These are phyloP conservation scores for Xanthorhoe designata DNA, from an alignment of 2,888 invertebrate genomes.

Conservation along the genomic window DNA sequence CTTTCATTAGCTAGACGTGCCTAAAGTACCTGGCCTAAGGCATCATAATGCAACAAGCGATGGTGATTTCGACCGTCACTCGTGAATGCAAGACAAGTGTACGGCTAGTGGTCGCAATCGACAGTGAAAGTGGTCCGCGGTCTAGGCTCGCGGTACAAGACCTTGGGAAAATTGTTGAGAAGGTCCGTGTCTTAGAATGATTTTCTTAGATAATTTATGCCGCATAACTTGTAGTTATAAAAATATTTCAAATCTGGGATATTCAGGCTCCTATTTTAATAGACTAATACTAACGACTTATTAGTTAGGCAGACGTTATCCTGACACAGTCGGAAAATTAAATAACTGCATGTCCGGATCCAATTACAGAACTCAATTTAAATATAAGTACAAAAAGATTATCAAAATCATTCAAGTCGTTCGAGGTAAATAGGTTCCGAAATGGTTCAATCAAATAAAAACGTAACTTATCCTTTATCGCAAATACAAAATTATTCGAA, in stretches of 20 bases:
- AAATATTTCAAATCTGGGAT: not conserved
- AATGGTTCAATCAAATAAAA: too few species aligned
- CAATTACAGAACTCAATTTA: too few species aligned
- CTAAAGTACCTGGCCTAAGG: conserved; percentile 25
- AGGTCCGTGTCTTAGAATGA: conserved; percentile 27
- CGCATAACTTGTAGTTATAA: not conserved
- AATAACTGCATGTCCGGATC: too few species aligned
- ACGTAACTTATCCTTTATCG: too few species aligned
- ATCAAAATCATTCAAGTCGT: too few species aligned
- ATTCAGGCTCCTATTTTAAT: not conserved
- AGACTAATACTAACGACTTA: too few species aligned
- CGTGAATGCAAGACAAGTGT: conserved; percentile 49
- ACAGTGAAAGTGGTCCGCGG: conserved; percentile 77
- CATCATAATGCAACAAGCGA: conserved; percentile 27
- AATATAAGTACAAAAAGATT: too few species aligned
- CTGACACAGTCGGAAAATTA: too few species aligned
- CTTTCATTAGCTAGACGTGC: conserved; percentile 3
- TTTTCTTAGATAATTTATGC: conserved; percentile 3
- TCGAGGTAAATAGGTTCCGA: too few species aligned
- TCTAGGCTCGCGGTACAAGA: conserved; percentile 57
- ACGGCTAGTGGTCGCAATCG: conserved; percentile 60
- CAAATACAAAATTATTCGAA: too few species aligned
- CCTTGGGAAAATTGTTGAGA: conserved; percentile 36
- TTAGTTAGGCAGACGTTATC: too few species aligned
- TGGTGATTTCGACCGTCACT: conserved; percentile 40